These are phyloP conservation scores for Aegithalos caudatus DNA, from an alignment of 2,113 vertebrate species.

Conservation along the genomic window DNA sequence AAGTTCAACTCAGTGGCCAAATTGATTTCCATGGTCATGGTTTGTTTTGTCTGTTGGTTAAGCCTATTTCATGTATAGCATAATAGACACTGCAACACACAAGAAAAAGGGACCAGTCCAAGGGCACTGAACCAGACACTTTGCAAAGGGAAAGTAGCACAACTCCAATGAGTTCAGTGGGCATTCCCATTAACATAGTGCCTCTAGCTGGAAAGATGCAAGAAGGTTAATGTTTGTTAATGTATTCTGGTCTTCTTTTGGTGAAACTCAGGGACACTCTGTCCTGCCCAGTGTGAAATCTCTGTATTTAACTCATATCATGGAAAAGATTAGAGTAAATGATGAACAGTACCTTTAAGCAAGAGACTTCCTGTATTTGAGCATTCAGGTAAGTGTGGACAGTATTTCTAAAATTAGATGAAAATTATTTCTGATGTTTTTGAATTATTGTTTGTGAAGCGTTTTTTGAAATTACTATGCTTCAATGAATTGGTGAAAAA, in stretches of 20 bases:
- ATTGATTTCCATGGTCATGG: not conserved
- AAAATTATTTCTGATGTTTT: not conserved
- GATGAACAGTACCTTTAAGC: not conserved
- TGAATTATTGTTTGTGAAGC: not conserved
- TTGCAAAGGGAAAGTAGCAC: not conserved
- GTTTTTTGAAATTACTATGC: not conserved
- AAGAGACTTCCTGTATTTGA: not conserved
- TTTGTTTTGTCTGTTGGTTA: not conserved
- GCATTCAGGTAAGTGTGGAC: not conserved
- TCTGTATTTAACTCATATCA: not conserved
- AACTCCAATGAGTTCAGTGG: not conserved
- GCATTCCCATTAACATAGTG: not conserved
- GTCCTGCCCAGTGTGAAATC: not conserved
- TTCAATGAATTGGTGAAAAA: not conserved
- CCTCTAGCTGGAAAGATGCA: not conserved
- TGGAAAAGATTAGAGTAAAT: not conserved
- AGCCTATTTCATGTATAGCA: not conserved
- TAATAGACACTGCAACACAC: not conserved
- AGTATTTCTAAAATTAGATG: not conserved
- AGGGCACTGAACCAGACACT: not conserved
- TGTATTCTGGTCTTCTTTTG: not conserved
- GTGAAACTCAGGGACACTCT: not conserved
- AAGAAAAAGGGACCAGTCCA: not conserved
- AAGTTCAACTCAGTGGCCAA: not conserved
- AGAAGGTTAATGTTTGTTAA: not conserved